These are phyloP conservation scores for Exocentrus adspersus DNA, from an alignment of 2,888 invertebrate species.

Conservation along the genomic window DNA sequence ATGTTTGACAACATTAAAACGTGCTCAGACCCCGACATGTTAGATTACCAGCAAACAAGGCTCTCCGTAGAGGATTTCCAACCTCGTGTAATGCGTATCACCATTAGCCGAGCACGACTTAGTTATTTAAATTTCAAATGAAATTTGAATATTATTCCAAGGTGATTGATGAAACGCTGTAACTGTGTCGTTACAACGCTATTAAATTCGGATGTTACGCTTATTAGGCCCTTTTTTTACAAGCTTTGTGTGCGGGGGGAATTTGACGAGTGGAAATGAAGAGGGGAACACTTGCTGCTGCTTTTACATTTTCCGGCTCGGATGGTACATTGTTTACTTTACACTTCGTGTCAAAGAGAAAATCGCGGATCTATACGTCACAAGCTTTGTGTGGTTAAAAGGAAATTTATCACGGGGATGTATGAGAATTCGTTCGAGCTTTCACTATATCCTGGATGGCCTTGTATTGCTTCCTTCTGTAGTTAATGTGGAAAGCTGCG, in stretches of 20 bases:
- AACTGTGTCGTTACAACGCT: background rate
- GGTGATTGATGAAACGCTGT: background rate
- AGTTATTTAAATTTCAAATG: slow-evolving; percentile 6
- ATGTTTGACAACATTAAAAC: slow-evolving; percentile 10
- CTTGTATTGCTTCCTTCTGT: no score
- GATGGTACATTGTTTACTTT: no score
- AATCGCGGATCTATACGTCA: no score
- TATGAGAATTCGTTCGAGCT: no score
- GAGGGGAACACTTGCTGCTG: background rate
- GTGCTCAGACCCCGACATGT: background rate
- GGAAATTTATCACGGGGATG: no score
- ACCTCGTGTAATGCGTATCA: slow-evolving; percentile 7
- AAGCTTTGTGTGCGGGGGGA: background rate
- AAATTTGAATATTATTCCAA: slow-evolving; percentile 7
- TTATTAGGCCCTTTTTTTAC: background rate
- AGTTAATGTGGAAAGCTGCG: no score
- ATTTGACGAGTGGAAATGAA: background rate
- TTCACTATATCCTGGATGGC: no score
- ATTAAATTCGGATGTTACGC: background rate
- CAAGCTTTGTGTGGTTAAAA: no score
- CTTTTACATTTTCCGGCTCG: background rate
- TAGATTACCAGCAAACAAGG: slow-evolving; percentile 10
- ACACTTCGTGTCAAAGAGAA: no score
- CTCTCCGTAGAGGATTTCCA: slow-evolving; percentile 3
- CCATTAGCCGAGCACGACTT: slow-evolving; percentile 14